Evolutionary conservation across 2,797 vertebrate genomes (phyloP), one percentile per base, ranked within the genome.

Genomic region (Microctenopoma lineatum): DNA sequence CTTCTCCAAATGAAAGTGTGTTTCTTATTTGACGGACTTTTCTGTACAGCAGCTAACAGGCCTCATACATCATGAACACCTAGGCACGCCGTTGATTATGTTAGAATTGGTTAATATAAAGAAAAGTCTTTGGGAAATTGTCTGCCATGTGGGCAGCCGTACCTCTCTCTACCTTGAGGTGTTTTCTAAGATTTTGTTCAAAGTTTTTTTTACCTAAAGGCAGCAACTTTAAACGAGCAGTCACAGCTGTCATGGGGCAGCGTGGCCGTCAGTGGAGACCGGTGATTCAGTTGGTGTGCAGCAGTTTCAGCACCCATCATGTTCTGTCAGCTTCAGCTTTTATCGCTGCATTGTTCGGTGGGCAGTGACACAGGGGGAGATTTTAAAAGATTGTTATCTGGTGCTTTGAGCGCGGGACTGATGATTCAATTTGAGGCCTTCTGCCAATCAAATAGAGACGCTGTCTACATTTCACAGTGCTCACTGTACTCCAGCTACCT

Each of bases 261-360:
- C 57, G 9, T 5, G 4, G 14, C 4, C 57, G 21, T 41, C 68
- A 51, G 32, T n/a, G 16, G 60, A 56, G 52, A 58, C 14, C 42
- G 18, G 32, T 14, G 32, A 44, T 70, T 32, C 27, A 71, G 61
- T 59, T 51, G 64, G 45, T 14, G 1, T 39, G 3, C 38, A 66
- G 41, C 46, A 51, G 53, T 60, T 70, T 44, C 27, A 57, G 46
- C 41, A 46, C 53, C 66, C 45, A 71, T 71, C 65, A 18, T 46
- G 50, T 41, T 51, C 44, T 57, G 55, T 72, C 69, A 68, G 54
- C 32, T 64, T 57, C n/a, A 44, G 55, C 55, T 68, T 62, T 52
- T 29, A 65, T 80, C 27, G 38, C 7, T 15, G 48, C 18, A 15
- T 56, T 7, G 1, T 27, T 72, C 62, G 65, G 55, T 41, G 21